Evolutionary conservation across 1,140 invertebrate genomes (phyloP).

Genomic region (Drosophila arizonae): DNA sequence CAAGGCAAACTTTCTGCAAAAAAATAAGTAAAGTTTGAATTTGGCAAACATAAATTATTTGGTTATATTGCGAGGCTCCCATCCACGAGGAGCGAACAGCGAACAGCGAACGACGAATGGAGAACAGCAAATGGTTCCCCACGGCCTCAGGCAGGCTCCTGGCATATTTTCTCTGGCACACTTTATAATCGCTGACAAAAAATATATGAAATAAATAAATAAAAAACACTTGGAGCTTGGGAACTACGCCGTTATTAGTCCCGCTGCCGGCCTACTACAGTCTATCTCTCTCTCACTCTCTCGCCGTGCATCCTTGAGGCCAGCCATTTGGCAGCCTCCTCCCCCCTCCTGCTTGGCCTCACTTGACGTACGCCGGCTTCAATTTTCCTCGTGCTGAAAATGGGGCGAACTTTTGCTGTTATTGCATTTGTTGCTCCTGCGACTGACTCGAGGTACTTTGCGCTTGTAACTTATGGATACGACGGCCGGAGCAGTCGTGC

Average conservation of each 20-base stretch:
- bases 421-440: conserved; percentile 59
- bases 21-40: conserved; percentile 80
- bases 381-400: conserved; percentile 1
- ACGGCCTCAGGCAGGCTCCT: conserved; percentile 47
- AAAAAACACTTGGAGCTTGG: conserved; percentile 53
- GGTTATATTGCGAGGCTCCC: conserved; percentile 28
- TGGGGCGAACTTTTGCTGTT: conserved; percentile 62
- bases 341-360: neutral
- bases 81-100: neutral
- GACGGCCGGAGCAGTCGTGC: conserved; percentile 33
- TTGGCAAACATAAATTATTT: conserved; percentile 71
- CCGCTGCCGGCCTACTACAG: conserved; percentile 15
- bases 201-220: conserved; percentile 79
- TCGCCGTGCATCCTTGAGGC: neutral
- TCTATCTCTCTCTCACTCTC: neutral
- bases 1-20: conserved; percentile 41
- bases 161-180: conserved; percentile 35
- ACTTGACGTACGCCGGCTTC: conserved; percentile 4
- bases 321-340: conserved; percentile 54
- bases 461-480: conserved; percentile 74
- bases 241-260: conserved; percentile 45
- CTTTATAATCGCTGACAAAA: conserved; percentile 64
- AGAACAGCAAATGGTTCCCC: conserved; percentile 26
- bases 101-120: neutral
- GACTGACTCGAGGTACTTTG: conserved; percentile 62